These are phyloP conservation scores for Heliconius hortense DNA, from an alignment of 2,888 invertebrate species.

Conservation along the genomic window DNA sequence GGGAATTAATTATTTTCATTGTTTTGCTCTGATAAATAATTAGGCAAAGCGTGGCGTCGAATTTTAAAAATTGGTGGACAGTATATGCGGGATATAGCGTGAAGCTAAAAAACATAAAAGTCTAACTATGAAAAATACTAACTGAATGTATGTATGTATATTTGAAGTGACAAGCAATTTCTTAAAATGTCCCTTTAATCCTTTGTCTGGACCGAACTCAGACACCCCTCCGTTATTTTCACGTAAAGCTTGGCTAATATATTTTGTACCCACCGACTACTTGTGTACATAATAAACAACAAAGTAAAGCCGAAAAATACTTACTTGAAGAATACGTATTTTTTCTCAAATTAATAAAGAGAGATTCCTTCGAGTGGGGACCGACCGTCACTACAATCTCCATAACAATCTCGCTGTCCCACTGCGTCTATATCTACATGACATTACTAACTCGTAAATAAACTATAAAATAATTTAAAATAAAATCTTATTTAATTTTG, in stretches of 20 bases:
- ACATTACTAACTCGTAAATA: not conserved
- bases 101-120: not conserved
- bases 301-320: not conserved
- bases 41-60: not conserved
- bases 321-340: not conserved
- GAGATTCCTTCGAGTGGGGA: no score
- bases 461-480: not conserved
- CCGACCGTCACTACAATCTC: no score
- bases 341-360: no score
- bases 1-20: no score
- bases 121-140: not conserved
- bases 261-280: slow-evolving; percentile 1
- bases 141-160: not conserved
- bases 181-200: slow-evolving; percentile 15
- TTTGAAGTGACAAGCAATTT: slow-evolving; percentile 12
- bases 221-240: slow-evolving; percentile 15
- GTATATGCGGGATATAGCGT: not conserved
- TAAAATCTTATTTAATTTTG: not conserved
- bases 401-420: not conserved
- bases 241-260: slow-evolving; percentile 13
- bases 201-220: slow-evolving; percentile 20
- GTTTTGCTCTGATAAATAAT: not conserved
- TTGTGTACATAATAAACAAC: not conserved
- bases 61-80: not conserved
- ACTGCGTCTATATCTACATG: not conserved